A percentile compares a stretch with the other conserved stretches of the same genome.
These are phyloP conservation scores for Ericerus pela DNA, from an alignment of 1,140 invertebrate species.

Conservation along the genomic window DNA sequence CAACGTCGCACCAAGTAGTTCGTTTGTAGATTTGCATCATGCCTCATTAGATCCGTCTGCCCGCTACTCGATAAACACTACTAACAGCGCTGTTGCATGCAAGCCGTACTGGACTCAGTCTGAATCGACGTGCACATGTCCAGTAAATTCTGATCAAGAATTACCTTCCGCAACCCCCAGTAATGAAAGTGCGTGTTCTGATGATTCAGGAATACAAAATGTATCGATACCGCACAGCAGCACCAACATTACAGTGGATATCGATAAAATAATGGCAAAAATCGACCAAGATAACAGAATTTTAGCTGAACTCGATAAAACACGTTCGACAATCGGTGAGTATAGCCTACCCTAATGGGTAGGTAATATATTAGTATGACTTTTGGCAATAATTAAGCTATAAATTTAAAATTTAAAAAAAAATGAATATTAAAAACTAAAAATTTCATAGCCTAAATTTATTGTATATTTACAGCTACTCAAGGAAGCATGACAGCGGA, in stretches of 20 bases:
- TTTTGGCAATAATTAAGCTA: background rate
- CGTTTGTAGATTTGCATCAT: constrained; percentile 10
- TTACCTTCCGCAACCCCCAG: constrained; percentile 3
- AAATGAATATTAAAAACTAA: background rate
- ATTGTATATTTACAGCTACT: background rate
- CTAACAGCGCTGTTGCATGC: constrained; percentile 10
- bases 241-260: constrained; percentile 38
- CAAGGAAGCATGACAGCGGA: constrained; percentile 2
- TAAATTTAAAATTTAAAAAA: background rate
- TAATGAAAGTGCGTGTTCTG: constrained; percentile 12
- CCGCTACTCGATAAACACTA: constrained; percentile 6
- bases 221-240: constrained; percentile 1
- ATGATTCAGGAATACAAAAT: constrained; percentile 9
- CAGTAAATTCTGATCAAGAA: constrained; percentile 8
- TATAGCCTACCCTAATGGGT: background rate
- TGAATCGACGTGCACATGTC: constrained; percentile 7
- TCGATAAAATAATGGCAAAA: constrained; percentile 86
- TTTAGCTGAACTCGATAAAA: constrained; percentile 74
- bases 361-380: background rate
- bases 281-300: constrained; percentile 76
- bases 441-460: too few species aligned
- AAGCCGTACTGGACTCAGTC: constrained; percentile 9
- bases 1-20: constrained; percentile 10
- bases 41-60: constrained; percentile 9
- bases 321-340: constrained; percentile 38